Evolutionary conservation across 2,888 invertebrate genomes (phyloP).

Genomic region (Caenorhabditis sp.): DNA sequence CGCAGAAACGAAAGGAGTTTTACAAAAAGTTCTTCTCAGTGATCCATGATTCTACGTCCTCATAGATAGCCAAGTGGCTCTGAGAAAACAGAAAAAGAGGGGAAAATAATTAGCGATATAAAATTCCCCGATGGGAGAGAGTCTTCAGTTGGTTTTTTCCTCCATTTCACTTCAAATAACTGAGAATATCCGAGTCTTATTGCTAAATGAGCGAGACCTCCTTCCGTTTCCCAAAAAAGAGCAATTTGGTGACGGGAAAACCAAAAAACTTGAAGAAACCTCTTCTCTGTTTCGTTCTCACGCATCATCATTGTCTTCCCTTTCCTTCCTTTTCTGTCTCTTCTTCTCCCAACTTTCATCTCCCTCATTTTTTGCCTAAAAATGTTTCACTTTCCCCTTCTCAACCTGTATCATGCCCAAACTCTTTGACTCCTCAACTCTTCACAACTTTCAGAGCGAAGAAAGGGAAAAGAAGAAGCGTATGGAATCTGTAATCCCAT

Average conservation of each 20-base stretch:
- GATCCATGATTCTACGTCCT: slow-evolving; percentile 30
- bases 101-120: slow-evolving; percentile 15
- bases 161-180: slow-evolving; percentile 12
- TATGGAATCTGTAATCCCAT: slow-evolving; percentile 34
- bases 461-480: slow-evolving; percentile 12
- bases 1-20: slow-evolving; percentile 14
- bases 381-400: background rate
- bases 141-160: background rate
- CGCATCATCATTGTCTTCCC: slow-evolving; percentile 54
- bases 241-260: slow-evolving; percentile 43
- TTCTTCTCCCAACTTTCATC: slow-evolving; percentile 16
- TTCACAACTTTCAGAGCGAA: slow-evolving; percentile 1
- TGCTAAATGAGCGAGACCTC: slow-evolving; percentile 7
- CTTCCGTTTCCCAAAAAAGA: slow-evolving; percentile 18
- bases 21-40: slow-evolving; percentile 19
- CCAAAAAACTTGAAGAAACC: slow-evolving; percentile 43
- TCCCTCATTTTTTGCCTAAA: background rate
- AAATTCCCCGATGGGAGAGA: slow-evolving; percentile 11
- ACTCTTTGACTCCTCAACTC: background rate
- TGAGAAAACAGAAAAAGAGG: background rate
- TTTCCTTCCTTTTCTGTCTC: slow-evolving; percentile 13
- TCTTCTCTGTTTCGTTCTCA: slow-evolving; percentile 49
- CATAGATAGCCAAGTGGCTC: background rate
- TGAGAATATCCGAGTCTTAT: slow-evolving; percentile 29
- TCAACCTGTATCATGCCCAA: slow-evolving; percentile 6